Base-by-base conservation (phyloP, 2,888 invertebrate genomes). In the Lasiommata megera region DNA sequence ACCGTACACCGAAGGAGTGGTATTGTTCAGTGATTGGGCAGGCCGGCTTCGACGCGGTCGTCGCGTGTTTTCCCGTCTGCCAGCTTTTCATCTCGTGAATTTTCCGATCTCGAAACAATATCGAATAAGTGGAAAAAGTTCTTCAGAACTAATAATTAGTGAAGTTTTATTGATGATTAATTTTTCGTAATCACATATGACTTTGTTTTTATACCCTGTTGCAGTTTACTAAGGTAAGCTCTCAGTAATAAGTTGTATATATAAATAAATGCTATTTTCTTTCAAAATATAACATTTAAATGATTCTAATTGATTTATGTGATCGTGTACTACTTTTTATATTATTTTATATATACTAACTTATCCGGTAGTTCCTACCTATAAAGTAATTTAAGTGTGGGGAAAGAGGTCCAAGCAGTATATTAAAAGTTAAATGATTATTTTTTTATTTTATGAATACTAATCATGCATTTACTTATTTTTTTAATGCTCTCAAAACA, bases 11-110 rank as follows among this genome's bases (percentile, higher is more conserved):
- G 71, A 70, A 75, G 74, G 76, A 74, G 59, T 70, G 67, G 68
- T 68, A 66, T 60, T 70, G 70, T 72, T 76, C 81, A 83, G 82
- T 82, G 70, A 70, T 76, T 71, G 73, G 67, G 70, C 69, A 70
- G 75, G 66, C 73, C 58, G 69, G 66, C 71, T 58, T 65, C 67
- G 61, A 71, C 61, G 66, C 78, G 73, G 78, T 74, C 74, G 77
- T 62, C 62, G 66, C 66, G 66, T 47, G 46, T 36, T 28, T 1
- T 43, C 43, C 23, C 28, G 14, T 43, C 34, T 23, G 41, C 8
- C 28, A 17, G 23, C 41, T 52, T 37, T 51, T 29, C 38, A 38
- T 41, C 16, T 11, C 43, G 54, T 46, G 50, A 31, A 40, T 44
- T 60, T 53, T 57, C 50, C 43, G 53, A 50, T 18, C 16, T 31